Evolutionary conservation across 2,888 invertebrate species (phyloP).

Genomic region (Drosophila neotestacea): DNA sequence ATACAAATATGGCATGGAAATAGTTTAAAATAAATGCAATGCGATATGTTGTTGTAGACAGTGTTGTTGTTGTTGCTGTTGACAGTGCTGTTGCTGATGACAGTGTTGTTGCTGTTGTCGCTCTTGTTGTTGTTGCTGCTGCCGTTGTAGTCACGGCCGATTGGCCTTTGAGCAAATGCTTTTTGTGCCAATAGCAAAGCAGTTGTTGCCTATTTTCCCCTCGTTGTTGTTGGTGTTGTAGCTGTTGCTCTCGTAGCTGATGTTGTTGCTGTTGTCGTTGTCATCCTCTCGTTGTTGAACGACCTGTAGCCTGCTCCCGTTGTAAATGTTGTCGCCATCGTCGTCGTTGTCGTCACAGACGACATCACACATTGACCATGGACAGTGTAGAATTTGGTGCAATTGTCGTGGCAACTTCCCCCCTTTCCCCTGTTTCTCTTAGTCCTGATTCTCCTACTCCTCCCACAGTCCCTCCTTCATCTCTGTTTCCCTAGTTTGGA

Average conservation of each 20-base stretch:
- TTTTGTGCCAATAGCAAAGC: constrained; percentile 60
- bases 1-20: constrained; percentile 40
- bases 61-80: constrained; percentile 31
- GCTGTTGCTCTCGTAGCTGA: constrained; percentile 3
- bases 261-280: constrained; percentile 20
- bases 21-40: constrained; percentile 45
- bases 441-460: neutral
- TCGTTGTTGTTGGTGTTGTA: neutral
- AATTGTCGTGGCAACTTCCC: constrained; percentile 54
- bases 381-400: constrained; percentile 73
- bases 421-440: constrained; percentile 12
- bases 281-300: constrained; percentile 42
- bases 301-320: constrained; percentile 75
- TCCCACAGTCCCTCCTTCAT: neutral
- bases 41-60: constrained; percentile 46
- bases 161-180: constrained; percentile 65
- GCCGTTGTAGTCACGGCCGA: constrained; percentile 70
- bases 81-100: constrained; percentile 11
- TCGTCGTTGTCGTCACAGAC: constrained; percentile 72
- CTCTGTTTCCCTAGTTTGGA: constrained; percentile 3
- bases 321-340: constrained; percentile 72
- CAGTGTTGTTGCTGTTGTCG: constrained; percentile 23
- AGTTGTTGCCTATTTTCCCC: constrained; percentile 1
- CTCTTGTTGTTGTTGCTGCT: constrained; percentile 37
- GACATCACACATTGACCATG: constrained; percentile 83